These are phyloP conservation scores for Eleginops maclovinus DNA, from an alignment of 2,113 vertebrate species.

Conservation along the genomic window DNA sequence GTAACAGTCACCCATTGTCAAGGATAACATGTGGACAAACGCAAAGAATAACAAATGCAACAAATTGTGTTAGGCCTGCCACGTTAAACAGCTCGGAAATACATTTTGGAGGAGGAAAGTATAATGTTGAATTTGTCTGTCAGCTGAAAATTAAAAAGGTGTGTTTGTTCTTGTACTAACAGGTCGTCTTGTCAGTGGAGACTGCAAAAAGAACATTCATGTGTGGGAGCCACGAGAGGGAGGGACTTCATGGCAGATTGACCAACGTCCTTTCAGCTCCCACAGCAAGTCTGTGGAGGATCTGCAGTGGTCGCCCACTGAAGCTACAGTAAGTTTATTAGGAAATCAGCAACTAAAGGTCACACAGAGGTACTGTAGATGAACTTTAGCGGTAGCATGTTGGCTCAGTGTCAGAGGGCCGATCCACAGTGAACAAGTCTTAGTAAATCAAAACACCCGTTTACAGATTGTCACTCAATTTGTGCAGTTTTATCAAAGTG, in stretches of 20 bases:
- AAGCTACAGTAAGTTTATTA: slow-evolving; percentile 87
- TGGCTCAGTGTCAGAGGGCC: not conserved
- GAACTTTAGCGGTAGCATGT: not conserved
- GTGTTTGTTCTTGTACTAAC: not conserved
- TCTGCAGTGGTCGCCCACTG: slow-evolving; percentile 93
- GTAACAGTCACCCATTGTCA: no score
- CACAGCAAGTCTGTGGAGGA: slow-evolving; percentile 92
- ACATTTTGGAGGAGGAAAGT: no score
- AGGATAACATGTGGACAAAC: no score
- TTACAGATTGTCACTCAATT: no score
- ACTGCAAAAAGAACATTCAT: slow-evolving; percentile 93
- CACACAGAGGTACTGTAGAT: not conserved
- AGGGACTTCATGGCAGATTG: slow-evolving; percentile 88
- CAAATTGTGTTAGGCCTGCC: no score
- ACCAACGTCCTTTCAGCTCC: slow-evolving; percentile 91
- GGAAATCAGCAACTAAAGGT: not conserved
- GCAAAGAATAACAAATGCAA: no score
- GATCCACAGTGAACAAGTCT: no score
- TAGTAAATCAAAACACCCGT: no score
- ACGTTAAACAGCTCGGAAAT: no score
- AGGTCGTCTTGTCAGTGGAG: slow-evolving; percentile 90
- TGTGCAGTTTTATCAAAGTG: no score
- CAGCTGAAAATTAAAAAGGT: not conserved
- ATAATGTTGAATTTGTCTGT: not conserved
- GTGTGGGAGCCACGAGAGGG: slow-evolving; percentile 90